Base-by-base conservation (phyloP, 2,113 vertebrate genomes). In the Etheostoma spectabile region DNA sequence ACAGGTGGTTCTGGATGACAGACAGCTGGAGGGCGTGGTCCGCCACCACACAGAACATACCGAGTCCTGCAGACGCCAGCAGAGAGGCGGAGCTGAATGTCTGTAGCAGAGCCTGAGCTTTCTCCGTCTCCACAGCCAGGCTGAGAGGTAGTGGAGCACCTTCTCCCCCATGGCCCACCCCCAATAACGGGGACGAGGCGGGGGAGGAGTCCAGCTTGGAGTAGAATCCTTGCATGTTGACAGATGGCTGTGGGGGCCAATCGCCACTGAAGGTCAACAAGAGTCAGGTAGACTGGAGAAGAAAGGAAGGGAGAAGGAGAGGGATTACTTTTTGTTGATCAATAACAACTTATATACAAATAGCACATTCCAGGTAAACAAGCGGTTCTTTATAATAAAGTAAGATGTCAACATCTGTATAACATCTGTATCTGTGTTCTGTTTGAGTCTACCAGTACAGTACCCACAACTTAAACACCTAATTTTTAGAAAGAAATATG, bases 91-190 rank as follows among this genome's bases (percentile, higher is more conserved):
- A 91, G 88, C 97, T 97, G 84, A 97, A 98, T 0, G 96, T 96
- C 83, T 97, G 97, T 14, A 98, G 96, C 13, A 99, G 93, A 22
- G 97, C 97, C 18, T 95, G 96, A 4, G 97, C 95, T 86, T 97
- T 98, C 90, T 97, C 97, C 6, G 96, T 93, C 92, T 99, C 97
- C 22, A 97, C 95, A 0, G 96, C 97, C 94, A 97, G 96, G 90
- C 94, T 94, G 79, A 95, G 84, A 5, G 80, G 92, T 0, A 93
- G 56, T 0, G 91, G 83, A 3, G 64, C 89, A 0, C 87, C 84
- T 2, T 86, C 92, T 8, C 83, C 80, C 3, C 90, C 84, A 0
- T 86, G 55, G 2, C 83, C 86, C 55, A 18, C 60, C 33, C 90
- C 89, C 77, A 93, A 0, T 0, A 90, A 18, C 0, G 93, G 90